phyloP scores from a whole-genome alignment of 2,113 vertebrate species.

The Oophaga pumilio region DNA sequence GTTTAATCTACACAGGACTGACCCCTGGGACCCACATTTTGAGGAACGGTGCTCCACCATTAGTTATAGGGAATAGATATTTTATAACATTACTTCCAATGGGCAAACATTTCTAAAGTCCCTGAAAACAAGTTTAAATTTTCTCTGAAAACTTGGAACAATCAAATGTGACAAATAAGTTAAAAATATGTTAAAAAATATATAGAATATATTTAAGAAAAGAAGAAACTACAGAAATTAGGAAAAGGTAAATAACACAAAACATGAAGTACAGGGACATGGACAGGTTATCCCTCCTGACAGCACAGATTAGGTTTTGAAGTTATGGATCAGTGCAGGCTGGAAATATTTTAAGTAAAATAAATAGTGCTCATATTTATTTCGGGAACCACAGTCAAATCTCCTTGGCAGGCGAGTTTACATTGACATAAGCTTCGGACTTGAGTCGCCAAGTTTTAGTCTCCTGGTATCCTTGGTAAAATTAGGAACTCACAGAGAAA shows the following conservation, averaged over 20 bases:
- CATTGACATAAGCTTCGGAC: neutral
- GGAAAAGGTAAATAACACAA: neutral
- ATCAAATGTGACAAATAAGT: neutral
- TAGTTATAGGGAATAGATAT: no score
- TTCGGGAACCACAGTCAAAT: neutral
- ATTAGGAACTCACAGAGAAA: neutral
- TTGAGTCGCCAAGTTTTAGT: neutral
- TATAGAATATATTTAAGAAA: neutral
- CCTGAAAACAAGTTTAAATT: no score
- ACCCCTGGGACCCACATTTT: no score
- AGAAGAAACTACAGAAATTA: neutral
- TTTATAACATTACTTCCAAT: no score
- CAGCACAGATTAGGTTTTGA: neutral
- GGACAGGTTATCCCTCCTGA: slow-evolving; percentile 1
- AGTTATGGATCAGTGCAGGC: slow-evolving; percentile 1
- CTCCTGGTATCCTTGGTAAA: neutral
- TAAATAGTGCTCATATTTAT: neutral
- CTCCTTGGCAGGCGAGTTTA: neutral
- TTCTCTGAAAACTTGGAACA: no score
- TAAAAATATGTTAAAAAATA: neutral
- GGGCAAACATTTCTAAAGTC: no score
- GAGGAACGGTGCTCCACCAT: no score
- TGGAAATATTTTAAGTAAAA: slow-evolving; percentile 3
- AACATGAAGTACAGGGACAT: neutral
- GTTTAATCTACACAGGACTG: no score